phyloP scores from a whole-genome alignment of 92 coral and sea anemone species.

The Porites rus region DNA sequence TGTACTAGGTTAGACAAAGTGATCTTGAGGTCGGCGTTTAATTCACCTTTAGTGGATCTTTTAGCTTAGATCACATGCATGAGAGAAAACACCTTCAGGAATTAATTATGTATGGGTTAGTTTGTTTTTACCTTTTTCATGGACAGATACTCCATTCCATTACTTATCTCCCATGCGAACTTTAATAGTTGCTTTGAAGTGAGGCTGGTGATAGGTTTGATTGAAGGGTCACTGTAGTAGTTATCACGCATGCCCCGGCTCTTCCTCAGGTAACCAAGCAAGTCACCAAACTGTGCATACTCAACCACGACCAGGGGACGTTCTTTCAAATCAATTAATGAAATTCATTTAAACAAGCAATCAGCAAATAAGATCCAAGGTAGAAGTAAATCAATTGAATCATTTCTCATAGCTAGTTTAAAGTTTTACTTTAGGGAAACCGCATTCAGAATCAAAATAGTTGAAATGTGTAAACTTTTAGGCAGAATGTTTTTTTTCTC shows the following conservation, averaged over 20 bases:
- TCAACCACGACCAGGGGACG: constrained; percentile 66
- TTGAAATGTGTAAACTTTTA: too few relatives aligned
- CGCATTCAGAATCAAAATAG: too few relatives aligned
- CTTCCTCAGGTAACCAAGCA: constrained; percentile 75
- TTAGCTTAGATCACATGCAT: too few relatives aligned
- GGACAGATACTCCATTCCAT: constrained; percentile 76
- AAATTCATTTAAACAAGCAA: not conserved
- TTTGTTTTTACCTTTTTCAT: constrained; percentile 53
- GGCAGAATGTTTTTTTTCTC: too few relatives aligned
- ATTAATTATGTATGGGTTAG: too few relatives aligned
- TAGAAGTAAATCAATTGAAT: too few relatives aligned
- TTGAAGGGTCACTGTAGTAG: constrained; percentile 72
- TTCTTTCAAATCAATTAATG: constrained; percentile 1
- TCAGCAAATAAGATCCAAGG: not conserved
- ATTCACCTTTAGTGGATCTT: too few relatives aligned
- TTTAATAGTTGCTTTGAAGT: constrained; percentile 67
- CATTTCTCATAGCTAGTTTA: too few relatives aligned
- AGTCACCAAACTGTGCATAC: constrained; percentile 47
- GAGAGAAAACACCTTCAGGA: not conserved
- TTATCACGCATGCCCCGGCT: constrained; percentile 72
- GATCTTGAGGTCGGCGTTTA: too few relatives aligned
- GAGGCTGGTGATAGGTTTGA: constrained; percentile 65
- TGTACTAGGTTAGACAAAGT: too few relatives aligned
- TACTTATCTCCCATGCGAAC: constrained; percentile 73
- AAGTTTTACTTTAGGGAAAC: too few relatives aligned